A percentile compares a stretch with the other conserved stretches of the same genome.
Evolutionary conservation across 2,888 invertebrate species (phyloP).

Genomic region (Noctua janthe): DNA sequence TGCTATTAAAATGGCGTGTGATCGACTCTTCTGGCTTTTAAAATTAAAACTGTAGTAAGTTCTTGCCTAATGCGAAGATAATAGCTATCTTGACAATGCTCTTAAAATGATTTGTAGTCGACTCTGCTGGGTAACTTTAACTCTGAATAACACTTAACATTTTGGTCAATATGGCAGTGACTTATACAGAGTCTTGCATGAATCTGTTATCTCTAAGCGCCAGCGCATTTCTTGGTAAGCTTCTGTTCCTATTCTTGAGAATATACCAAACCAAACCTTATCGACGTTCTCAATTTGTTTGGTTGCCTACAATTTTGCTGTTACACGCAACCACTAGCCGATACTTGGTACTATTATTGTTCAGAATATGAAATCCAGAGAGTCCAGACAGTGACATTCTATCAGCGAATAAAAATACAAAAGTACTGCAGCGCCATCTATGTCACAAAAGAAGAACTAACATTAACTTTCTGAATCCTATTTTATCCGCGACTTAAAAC

Average conservation of each 20-base stretch:
- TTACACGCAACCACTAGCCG: too few relatives aligned
- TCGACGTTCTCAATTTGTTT: too few relatives aligned
- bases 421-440: too few relatives aligned
- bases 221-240: neutral
- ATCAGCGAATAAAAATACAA: too few relatives aligned
- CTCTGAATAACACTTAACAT: neutral
- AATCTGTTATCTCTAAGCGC: neutral
- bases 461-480: too few relatives aligned
- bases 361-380: too few relatives aligned
- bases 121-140: neutral
- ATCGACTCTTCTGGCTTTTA: neutral
- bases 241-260: neutral
- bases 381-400: too few relatives aligned
- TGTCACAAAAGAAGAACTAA: too few relatives aligned
- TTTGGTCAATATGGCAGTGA: neutral
- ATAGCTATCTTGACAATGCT: neutral
- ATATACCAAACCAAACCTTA: neutral
- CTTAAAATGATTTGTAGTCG: neutral
- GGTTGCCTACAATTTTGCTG: too few relatives aligned
- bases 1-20: neutral
- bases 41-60: neutral
- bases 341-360: too few relatives aligned
- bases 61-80: neutral
- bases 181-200: neutral
- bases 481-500: too few relatives aligned